Percentiles rank a stretch among this genome's conserved stretches.
These are phyloP conservation scores for Lithobates sylvaticus DNA, from an alignment of 2,797 vertebrate genomes.

Conservation along the genomic window DNA sequence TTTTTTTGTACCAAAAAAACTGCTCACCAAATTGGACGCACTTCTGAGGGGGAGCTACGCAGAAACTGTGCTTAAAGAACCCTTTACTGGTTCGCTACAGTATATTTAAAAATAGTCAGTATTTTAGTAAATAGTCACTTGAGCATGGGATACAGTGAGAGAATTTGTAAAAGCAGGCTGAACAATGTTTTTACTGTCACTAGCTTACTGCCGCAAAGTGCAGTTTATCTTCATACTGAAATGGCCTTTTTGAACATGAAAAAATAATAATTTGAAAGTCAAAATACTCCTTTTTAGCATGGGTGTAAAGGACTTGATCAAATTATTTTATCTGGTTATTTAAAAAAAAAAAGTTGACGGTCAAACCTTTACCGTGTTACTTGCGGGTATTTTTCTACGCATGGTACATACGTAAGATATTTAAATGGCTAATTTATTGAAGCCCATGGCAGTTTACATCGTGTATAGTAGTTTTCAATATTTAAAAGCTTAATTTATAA, in stretches of 20 bases:
- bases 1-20: conserved; percentile 83
- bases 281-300: neutral
- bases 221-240: conserved; percentile 1
- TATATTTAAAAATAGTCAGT: conserved; percentile 70
- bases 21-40: conserved; percentile 79
- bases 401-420: conserved; percentile 57
- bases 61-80: conserved; percentile 72
- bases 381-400: conserved; percentile 24
- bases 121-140: conserved; percentile 65
- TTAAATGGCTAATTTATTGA: conserved; percentile 54
- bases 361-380: conserved; percentile 17
- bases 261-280: neutral
- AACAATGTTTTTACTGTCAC: conserved; percentile 3
- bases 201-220: neutral
- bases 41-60: conserved; percentile 70
- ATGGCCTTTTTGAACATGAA: neutral
- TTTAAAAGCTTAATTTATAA: conserved; percentile 70
- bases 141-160: conserved; percentile 2
- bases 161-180: neutral
- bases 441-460: conserved; percentile 59
- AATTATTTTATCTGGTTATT: neutral
- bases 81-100: conserved; percentile 67
- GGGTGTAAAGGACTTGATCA: neutral
- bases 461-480: conserved; percentile 70
- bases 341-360: neutral